These are phyloP conservation scores for Diachrysia chrysitis DNA, from an alignment of 2,888 invertebrate genomes.

Conservation along the genomic window DNA sequence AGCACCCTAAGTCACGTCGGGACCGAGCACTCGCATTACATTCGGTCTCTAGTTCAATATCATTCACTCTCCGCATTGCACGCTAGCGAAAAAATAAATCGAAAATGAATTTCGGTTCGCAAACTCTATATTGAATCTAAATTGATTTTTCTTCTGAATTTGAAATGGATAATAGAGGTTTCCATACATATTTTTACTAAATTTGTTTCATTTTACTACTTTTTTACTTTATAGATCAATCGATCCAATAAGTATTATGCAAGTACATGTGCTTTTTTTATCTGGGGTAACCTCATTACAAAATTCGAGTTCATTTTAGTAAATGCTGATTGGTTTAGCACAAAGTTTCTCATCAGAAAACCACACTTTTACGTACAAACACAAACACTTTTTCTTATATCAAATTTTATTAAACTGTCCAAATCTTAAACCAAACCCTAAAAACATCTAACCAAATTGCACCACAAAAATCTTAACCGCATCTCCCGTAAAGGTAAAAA, in stretches of 20 bases:
- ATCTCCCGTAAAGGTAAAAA: constrained; percentile 23
- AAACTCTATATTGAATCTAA: constrained; percentile 47
- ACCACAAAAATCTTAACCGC: constrained; percentile 20
- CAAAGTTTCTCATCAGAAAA: no score
- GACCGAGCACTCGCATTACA: constrained; percentile 53
- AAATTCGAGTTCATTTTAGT: no score
- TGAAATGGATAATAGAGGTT: background rate
- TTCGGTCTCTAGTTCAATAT: constrained; percentile 52
- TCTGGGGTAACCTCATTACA: no score
- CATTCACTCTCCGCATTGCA: constrained; percentile 55
- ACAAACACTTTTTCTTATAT: no score
- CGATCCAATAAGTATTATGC: no score
- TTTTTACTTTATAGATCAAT: no score
- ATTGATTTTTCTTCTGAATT: constrained; percentile 30
- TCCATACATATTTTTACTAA: background rate
- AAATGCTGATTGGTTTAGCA: no score
- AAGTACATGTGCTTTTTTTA: no score
- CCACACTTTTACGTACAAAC: no score
- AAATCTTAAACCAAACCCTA: background rate
- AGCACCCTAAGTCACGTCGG: constrained; percentile 35
- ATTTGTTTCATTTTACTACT: background rate
- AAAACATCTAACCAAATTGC: background rate
- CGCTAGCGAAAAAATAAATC: constrained; percentile 51
- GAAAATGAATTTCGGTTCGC: constrained; percentile 62
- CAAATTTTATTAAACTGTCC: background rate